Evolutionary conservation across 2,113 vertebrate species (phyloP).

Genomic region (Corynorhinus townsendii): DNA sequence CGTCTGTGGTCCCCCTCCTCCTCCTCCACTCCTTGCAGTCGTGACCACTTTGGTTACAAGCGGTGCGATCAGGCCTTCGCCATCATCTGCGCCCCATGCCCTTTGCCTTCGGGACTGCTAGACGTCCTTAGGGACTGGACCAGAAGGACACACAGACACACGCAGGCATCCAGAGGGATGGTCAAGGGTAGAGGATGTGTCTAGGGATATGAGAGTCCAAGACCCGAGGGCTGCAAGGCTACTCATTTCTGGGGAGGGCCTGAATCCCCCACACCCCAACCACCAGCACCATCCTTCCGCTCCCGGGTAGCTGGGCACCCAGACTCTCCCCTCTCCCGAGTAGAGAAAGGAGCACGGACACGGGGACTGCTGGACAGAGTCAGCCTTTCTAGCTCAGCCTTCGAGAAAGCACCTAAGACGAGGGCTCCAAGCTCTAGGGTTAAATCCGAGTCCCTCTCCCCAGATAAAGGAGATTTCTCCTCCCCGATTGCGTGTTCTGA

Average conservation of each 20-base stretch:
- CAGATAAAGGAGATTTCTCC: slow-evolving; percentile 80
- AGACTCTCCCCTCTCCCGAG: neutral
- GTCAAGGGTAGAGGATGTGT: neutral
- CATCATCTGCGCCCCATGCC: slow-evolving; percentile 52
- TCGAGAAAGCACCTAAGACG: slow-evolving; percentile 46
- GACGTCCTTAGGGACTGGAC: slow-evolving; percentile 56
- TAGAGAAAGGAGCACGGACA: neutral
- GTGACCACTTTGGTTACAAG: slow-evolving; percentile 73
- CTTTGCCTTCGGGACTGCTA: slow-evolving; percentile 24
- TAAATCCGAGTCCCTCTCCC: slow-evolving; percentile 69
- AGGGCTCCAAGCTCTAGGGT: slow-evolving; percentile 54
- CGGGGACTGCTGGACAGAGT: slow-evolving; percentile 65
- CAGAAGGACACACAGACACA: slow-evolving; percentile 50
- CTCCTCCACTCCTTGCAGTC: slow-evolving; percentile 71
- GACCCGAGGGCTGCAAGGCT: neutral
- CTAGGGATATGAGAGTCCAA: neutral
- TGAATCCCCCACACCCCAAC: slow-evolving; percentile 1
- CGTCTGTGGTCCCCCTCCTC: slow-evolving; percentile 31
- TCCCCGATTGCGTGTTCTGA: slow-evolving; percentile 41
- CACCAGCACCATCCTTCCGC: neutral
- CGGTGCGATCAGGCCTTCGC: slow-evolving; percentile 72
- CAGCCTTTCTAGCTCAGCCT: slow-evolving; percentile 61
- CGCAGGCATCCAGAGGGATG: neutral
- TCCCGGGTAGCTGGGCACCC: neutral
- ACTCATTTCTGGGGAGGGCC: slow-evolving; percentile 40